Evolutionary conservation across 2,797 vertebrate species (phyloP), one percentile per base, ranked within the genome.

Genomic region (Yasuhikotakia modesta): DNA sequence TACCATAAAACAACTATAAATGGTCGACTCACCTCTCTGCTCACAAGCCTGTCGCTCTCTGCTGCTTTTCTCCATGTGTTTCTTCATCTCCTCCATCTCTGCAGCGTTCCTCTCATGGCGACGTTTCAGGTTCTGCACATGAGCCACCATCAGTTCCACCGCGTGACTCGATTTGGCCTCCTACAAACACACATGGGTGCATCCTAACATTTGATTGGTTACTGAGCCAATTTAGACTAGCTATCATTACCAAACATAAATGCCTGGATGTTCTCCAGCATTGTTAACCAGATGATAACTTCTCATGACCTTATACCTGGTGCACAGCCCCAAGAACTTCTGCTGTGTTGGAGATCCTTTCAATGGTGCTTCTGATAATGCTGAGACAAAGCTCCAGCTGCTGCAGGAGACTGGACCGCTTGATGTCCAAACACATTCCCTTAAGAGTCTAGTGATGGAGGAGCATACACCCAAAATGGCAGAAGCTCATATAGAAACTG

Each of bases 281-380:
- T 58, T 43, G 1, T 21, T 45, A 50, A 24, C 32, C 24, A 17
- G 12, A 21, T 45, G 22, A 2, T 1, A 17, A 67, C 66, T 19
- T 45, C 14, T 35, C 55, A 74, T 55, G 5, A 6, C 2, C 19
- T 0, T 1, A 43, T 85, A 96, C 95, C 94, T 96, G 94, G 73
- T 95, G 94, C 2, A 95, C 94, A 0, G 95, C 94, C 0, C 95
- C 95, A 5, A 96, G 90, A 77, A 95, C 90, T 87, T 96, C 95
- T 0, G 95, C 93, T 0, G 94, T 92, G 4, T 84, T 90, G 55
- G 90, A 92, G 75, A 95, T 93, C 1, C 94, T 67, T 17, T 92
- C 90, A 0, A 95, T 86, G 0, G 94, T 93, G 0, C 91, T 92
- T 0, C 84, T 83, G 2, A 96, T 90, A 84, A 95, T 91, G 6